Percentiles rank a stretch among this genome's conserved stretches.
phyloP scores from a whole-genome alignment of 2,888 invertebrate genomes.

The Leucophenga maculata region DNA sequence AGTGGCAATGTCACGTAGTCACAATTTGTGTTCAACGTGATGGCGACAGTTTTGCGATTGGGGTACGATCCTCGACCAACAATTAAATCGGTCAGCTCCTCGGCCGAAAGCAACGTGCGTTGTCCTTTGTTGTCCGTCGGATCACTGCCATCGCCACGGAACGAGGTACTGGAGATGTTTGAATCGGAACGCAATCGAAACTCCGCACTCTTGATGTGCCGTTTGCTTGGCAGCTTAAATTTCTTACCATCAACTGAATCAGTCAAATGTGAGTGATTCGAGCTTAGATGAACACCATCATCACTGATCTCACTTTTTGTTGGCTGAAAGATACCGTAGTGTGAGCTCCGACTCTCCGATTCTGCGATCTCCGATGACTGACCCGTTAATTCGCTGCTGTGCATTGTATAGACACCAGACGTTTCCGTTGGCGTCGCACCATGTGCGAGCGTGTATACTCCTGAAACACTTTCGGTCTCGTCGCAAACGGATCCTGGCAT shows the following conservation, averaged over 20 bases:
- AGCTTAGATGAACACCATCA: slow-evolving; percentile 48
- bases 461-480: slow-evolving; percentile 74
- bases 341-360: slow-evolving; percentile 74
- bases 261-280: slow-evolving; percentile 52
- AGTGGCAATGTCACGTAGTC: slow-evolving; percentile 88
- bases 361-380: slow-evolving; percentile 76
- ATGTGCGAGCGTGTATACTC: slow-evolving; percentile 76
- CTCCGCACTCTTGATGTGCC: slow-evolving; percentile 73
- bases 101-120: slow-evolving; percentile 84
- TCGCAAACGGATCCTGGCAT: slow-evolving; percentile 59
- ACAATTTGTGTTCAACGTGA: slow-evolving; percentile 89
- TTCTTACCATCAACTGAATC: slow-evolving; percentile 76
- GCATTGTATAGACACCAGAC: slow-evolving; percentile 88
- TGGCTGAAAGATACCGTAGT: slow-evolving; percentile 76
- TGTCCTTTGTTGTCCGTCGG: slow-evolving; percentile 80
- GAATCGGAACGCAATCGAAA: slow-evolving; percentile 84
- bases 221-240: slow-evolving; percentile 60
- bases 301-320: slow-evolving; percentile 72
- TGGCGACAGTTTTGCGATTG: slow-evolving; percentile 84
- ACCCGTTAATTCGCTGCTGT: slow-evolving; percentile 77
- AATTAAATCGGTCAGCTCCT: slow-evolving; percentile 87
- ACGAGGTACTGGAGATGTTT: slow-evolving; percentile 83
- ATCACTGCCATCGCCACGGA: slow-evolving; percentile 91
- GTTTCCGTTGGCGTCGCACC: slow-evolving; percentile 84
- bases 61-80: slow-evolving; percentile 86